Base-by-base conservation (phyloP, 2,888 invertebrate species). In the Pterostichus madidus region DNA sequence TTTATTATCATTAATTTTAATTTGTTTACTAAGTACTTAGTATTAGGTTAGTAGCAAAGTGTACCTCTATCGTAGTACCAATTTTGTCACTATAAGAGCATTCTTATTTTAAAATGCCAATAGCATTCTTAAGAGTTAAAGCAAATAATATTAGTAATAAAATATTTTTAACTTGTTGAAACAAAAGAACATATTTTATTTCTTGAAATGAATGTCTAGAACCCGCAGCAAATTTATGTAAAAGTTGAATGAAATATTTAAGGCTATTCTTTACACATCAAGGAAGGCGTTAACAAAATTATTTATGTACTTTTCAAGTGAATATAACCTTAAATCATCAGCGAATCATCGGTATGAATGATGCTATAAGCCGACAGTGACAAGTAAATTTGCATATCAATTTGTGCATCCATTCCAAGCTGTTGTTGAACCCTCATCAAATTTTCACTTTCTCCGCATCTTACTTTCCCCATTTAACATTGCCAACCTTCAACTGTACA, bases 401-500 rank as follows among this genome's bases (percentile, higher is more conserved):
- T 75, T 75, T 75, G 75, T 75, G 75, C 52, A 52, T 75, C 52
- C 46, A 52, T 52, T 75, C 13, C 75, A 24, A 52, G 64, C 75
- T 75, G 75, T 53, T 75, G 52, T 35, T 32, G 13, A 64, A 64
- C 64, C 64, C 64, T 64, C 64, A 64, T 64, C 64, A 64, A 64
- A 64, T 32, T 64, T 75, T 52, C 75, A 75, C 75, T 75, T 75
- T 75, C 75, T 11, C 32, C 49, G 31, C 52, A 13, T 79, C 49
- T 64, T 46, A 44, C 49, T 44, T 64, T 49, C 24, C 32, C 79
- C 59, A 64, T 79, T 79, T 61, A 79, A 31, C 73, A 73, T 71
- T 68, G 44, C 80, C 53, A 71, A 71, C 80, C 71, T 71, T 80
- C 80, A 68, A 73, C 32, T 73, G 80, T 73, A 56, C 80, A 71